phyloP scores from a whole-genome alignment of 2,888 invertebrate species.

The Eupeodes luniger region DNA sequence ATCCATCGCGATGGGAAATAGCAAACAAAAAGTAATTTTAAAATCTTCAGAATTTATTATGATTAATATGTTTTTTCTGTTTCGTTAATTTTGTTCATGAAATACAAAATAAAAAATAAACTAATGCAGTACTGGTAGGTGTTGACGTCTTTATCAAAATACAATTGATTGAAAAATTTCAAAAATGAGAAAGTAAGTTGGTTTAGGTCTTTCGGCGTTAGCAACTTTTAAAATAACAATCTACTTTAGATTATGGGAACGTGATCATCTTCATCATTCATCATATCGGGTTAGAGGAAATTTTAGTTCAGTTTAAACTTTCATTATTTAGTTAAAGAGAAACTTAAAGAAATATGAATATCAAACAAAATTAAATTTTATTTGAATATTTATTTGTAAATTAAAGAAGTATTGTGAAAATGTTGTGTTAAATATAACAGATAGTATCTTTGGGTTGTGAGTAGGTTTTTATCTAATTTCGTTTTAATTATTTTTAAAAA shows the following conservation, averaged over 20 bases:
- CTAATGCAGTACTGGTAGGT: not conserved
- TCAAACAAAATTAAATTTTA: no score
- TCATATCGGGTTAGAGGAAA: not conserved
- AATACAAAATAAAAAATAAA: not conserved
- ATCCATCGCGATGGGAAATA: not conserved
- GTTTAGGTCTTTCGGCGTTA: not conserved
- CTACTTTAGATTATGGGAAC: not conserved
- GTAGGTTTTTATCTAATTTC: no score
- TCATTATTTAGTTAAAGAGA: no score
- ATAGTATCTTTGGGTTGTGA: no score
- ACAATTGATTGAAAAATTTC: conserved; percentile 16
- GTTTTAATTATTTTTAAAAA: no score
- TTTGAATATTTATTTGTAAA: no score
- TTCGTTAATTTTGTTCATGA: not conserved
- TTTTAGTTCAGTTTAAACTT: not conserved
- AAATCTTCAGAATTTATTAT: conserved; percentile 5
- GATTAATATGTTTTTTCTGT: not conserved
- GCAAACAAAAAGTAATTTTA: not conserved
- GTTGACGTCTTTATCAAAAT: conserved; percentile 6
- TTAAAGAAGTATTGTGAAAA: no score
- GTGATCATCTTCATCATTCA: not conserved
- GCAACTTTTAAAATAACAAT: not conserved
- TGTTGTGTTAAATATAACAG: no score
- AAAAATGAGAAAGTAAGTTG: conserved; percentile 2
- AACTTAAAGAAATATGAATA: no score